Evolutionary conservation across 2,888 invertebrate genomes (phyloP).

Genomic region (Andrena fulva): DNA sequence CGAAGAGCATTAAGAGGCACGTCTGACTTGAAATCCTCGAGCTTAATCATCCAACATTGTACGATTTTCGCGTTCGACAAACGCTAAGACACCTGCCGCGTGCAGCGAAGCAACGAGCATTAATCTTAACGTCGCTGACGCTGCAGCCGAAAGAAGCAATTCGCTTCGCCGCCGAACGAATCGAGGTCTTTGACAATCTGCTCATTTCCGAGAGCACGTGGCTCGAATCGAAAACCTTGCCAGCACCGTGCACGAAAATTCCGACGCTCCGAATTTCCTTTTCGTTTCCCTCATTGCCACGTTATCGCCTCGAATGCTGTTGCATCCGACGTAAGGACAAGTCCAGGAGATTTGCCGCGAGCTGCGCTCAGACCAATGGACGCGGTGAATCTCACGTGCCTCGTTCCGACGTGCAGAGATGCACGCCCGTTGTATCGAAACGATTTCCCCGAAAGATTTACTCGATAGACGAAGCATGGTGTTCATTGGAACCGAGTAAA

Average conservation of each 20-base stretch:
- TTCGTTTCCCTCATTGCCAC: background rate
- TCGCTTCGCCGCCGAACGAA: background rate
- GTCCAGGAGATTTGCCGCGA: conserved; percentile 34
- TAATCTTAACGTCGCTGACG: background rate
- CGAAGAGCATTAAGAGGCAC: background rate
- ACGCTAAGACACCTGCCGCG: background rate
- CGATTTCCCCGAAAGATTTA: conserved; percentile 39
- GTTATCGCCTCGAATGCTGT: background rate
- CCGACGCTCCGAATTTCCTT: background rate
- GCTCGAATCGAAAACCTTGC: background rate
- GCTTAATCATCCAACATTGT: background rate
- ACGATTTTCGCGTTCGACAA: background rate
- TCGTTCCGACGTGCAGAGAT: conserved; percentile 20
- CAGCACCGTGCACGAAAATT: background rate
- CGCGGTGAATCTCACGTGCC: conserved; percentile 27
- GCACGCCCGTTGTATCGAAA: conserved; percentile 39
- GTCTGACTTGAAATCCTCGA: background rate
- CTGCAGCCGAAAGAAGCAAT: background rate
- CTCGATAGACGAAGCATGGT: conserved; percentile 37
- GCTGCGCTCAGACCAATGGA: conserved; percentile 53
- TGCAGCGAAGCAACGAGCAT: background rate
- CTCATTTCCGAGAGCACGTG: conserved; percentile 5
- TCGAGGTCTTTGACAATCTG: conserved; percentile 1
- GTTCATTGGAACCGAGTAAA: conserved; percentile 20
- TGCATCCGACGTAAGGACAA: conserved; percentile 23